Base-by-base conservation (phyloP, 2,797 vertebrate genomes). In the Coregonus sp. region DNA sequence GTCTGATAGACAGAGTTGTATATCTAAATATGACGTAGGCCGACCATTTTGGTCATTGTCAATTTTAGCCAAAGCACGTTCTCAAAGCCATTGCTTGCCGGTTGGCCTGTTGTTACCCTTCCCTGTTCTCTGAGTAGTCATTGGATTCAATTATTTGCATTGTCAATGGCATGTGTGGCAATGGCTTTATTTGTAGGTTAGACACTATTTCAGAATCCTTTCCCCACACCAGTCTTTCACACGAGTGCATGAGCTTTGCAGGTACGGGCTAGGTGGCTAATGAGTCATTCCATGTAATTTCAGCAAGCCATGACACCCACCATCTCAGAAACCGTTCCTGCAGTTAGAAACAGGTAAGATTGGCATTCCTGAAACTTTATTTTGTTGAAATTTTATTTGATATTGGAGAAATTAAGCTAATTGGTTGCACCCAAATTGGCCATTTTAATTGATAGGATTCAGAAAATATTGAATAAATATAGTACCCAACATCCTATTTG, bases 1-100 rank as follows among this genome's bases (percentile, higher is more conserved):
- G 78, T 80, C 80, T 79, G 73, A 84, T 80, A 80, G 74, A 84
- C 71, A 67, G 75, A 75, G 73, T 68, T 70, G 74, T 76, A 75
- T 75, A 78, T 75, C 52, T 76, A 72, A 73, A 40, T 74, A 47
- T 77, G 79, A 85, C 52, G 82, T 12, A 33, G 29, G 47, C 71
- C 4, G 20, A 25, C 18, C 25, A 54, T 47, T 72, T 78, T 76
- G 77, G 31, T 47, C 15, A 51, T 25, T 20, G 51, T 61, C 33
- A 20, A 18, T 59, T 73, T 61, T 9, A 69, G 33, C 6, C 33
- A 9, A 69, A 69, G 15, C 37, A 20, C 35, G 18, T 1, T 47
- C 7, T 37, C 16, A 2, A 18, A 37, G 66, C 4, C 31, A 68
- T 54, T 66, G 50, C 74, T 54, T 4, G 12, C 65, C 31, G 65